Conservation (phyloP, 2,888 invertebrate genomes). For the Ganaspis brasiliensis region DNA sequence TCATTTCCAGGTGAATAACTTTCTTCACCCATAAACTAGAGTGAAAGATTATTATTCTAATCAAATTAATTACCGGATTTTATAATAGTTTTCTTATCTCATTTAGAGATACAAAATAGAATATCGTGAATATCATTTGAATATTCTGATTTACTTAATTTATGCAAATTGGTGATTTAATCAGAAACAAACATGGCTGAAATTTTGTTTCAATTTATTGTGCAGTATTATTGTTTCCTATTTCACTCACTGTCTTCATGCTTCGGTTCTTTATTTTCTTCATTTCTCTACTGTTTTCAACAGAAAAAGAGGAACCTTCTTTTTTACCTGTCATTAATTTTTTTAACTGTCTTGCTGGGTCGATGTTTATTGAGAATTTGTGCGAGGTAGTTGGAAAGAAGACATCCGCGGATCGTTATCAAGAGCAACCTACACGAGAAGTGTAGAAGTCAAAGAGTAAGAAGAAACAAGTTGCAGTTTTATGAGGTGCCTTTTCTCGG, state of each 20-base stretch:
- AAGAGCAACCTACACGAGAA: conserved; percentile 26
- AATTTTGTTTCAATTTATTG: conserved; percentile 4
- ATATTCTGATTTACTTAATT: too few relatives aligned
- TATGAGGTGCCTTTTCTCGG: conserved; percentile 44
- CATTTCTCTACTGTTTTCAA: too few relatives aligned
- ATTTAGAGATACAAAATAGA: too few relatives aligned
- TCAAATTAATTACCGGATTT: neutral
- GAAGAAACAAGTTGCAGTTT: conserved; percentile 31
- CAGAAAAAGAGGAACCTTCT: neutral
- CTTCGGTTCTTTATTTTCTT: too few relatives aligned
- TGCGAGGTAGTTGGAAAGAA: neutral
- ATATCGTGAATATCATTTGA: too few relatives aligned
- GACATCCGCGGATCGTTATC: conserved; percentile 28
- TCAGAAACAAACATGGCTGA: neutral
- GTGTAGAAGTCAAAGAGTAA: conserved; percentile 1
- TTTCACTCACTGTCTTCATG: too few relatives aligned
- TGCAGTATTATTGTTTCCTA: too few relatives aligned
- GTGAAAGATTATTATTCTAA: neutral
- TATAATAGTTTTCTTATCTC: too few relatives aligned
- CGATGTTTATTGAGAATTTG: neutral
- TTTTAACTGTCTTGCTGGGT: too few relatives aligned
- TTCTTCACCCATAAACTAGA: neutral
- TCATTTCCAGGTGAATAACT: neutral
- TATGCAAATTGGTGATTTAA: conserved; percentile 8
- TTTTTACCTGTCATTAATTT: neutral